Evolutionary conservation across 2,797 vertebrate species (phyloP).

Genomic region (Hyperoplus immaculatus): DNA sequence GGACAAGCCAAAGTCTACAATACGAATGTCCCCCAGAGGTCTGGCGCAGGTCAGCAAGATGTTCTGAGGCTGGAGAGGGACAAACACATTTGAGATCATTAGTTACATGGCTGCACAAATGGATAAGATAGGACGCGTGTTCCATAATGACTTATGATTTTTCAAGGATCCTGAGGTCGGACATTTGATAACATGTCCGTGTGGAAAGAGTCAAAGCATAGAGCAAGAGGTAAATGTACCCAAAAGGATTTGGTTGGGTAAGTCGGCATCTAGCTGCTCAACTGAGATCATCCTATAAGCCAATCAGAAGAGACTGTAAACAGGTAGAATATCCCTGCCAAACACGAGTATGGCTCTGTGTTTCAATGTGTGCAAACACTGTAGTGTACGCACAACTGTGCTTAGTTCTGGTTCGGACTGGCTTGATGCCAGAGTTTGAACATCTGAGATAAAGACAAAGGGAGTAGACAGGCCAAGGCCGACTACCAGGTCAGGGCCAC

Average conservation of each 20-base stretch:
- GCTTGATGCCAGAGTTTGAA: slow-evolving; percentile 12
- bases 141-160: slow-evolving; percentile 22
- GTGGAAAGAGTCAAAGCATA: slow-evolving; percentile 7
- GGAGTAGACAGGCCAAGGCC: neutral
- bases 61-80: slow-evolving; percentile 87
- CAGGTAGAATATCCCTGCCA: slow-evolving; percentile 33
- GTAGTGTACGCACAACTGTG: neutral
- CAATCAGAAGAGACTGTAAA: slow-evolving; percentile 49
- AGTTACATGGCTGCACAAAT: neutral
- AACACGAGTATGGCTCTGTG: slow-evolving; percentile 7
- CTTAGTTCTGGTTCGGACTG: slow-evolving; percentile 21
- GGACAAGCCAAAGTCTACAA: slow-evolving; percentile 90
- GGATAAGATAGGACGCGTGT: slow-evolving; percentile 50
- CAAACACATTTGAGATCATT: no score
- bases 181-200: neutral
- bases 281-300: slow-evolving; percentile 60
- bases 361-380: slow-evolving; percentile 7
- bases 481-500: neutral
- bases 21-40: slow-evolving; percentile 89
- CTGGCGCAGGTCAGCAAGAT: slow-evolving; percentile 86
- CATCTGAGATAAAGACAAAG: slow-evolving; percentile 18
- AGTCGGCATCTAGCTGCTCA: slow-evolving; percentile 27
- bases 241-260: slow-evolving; percentile 48
- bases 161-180: slow-evolving; percentile 17
- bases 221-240: neutral